phyloP scores from a whole-genome alignment of 2,888 invertebrate species.

The Stenodema calcarata region DNA sequence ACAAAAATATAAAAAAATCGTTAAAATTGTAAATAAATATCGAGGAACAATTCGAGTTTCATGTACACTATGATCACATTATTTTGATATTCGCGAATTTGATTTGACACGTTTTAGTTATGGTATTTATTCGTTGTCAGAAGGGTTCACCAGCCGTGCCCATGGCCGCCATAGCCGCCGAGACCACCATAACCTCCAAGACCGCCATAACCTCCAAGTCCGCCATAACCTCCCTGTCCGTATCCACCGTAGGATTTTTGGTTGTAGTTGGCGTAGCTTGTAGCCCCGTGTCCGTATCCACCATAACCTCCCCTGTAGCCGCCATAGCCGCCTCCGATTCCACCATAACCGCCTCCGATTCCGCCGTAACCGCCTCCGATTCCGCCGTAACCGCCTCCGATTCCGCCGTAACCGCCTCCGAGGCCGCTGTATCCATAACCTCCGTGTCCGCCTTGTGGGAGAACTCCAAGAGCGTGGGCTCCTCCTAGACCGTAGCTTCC shows the following conservation, averaged over 20 bases:
- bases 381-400: neutral
- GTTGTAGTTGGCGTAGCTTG: constrained; percentile 45
- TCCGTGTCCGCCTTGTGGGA: constrained; percentile 48
- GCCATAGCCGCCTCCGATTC: neutral
- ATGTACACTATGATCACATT: neutral
- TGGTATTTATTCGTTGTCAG: neutral
- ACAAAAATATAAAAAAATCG: neutral
- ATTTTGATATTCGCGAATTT: neutral
- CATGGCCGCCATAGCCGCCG: constrained; percentile 41
- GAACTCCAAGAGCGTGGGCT: constrained; percentile 49
- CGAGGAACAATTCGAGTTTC: neutral
- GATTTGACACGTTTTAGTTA: neutral
- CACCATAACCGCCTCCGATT: neutral
- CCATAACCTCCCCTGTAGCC: constrained; percentile 39
- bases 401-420: constrained; percentile 22
- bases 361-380: neutral
- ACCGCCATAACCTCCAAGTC: neutral
- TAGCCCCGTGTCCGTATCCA: constrained; percentile 50
- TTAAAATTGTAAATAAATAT: neutral
- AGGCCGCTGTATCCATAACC: constrained; percentile 10
- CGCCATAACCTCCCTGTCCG: neutral
- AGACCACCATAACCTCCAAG: neutral
- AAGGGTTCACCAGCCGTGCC: constrained; percentile 22
- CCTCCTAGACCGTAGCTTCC: constrained; percentile 51
- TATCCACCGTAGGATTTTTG: neutral